Evolutionary conservation across 2,113 vertebrate species (phyloP), one percentile per base, ranked within the genome.

Genomic region (Cheirogaleus medius): DNA sequence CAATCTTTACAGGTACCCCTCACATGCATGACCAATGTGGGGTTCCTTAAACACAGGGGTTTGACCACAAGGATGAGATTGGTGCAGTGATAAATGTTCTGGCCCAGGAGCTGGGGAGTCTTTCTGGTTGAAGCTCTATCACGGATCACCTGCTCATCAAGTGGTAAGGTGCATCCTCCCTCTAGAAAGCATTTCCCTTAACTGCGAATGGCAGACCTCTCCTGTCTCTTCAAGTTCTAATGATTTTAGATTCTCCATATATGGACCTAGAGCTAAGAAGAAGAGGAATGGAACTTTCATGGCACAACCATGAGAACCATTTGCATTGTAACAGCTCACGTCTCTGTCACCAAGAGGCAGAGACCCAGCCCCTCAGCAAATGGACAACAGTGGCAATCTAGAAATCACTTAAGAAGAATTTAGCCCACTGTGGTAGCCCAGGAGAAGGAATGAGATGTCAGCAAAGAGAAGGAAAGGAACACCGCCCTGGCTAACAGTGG

Each of bases 141-240:
- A 1, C 1, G 1, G 25, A 39, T 39, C 27, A 2, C 20, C 2
- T 7, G 4, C 13, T 20, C 1, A 21, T 20, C 25, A n/a, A 0
- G 32, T 7, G 1, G 1, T 11, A 63, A 56, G n/a, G 20, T 6
- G 23, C 8, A 2, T 3, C 0, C 32, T 66, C 17, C 44, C 21
- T 52, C 5, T 5, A 37, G 14, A 71, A 42, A 66, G 0, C 14
- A 17, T 32, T 44, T 42, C 15, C 9, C 20, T 60, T 13, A 5
- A 11, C 34, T 34, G 34, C 32, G 23, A 8, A 11, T 15, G 23
- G 27, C 23, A 20, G 52, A n/a, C 47, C 1, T 6, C 29, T 39
- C 29, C 9, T 5, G 8, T 39, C 25, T 47, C 7, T 37, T 34
- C 64, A 20, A 18, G 29, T 5, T 44, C 11, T 25, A 39, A 17